Conservation (phyloP, 2,113 vertebrate genomes). For the Pangasianodon gigas region DNA sequence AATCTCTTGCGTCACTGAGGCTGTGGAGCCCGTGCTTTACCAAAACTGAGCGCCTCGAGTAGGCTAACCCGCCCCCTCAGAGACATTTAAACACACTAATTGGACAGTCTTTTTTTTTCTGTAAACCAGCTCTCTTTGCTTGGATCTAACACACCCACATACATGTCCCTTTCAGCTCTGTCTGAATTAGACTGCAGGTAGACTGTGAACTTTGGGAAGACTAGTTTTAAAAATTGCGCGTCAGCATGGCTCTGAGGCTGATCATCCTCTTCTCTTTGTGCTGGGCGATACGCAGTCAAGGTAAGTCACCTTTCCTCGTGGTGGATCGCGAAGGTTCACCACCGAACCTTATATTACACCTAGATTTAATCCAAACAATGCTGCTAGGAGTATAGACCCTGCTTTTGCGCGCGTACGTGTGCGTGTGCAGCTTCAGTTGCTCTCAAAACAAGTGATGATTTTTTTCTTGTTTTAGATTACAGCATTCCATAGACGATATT, state of each 20-base stretch:
- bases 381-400: not conserved
- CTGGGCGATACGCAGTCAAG: slow-evolving; percentile 68
- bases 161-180: slow-evolving; percentile 52
- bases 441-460: not conserved
- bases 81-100: slow-evolving; percentile 60
- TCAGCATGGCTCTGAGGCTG: slow-evolving; percentile 64
- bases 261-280: slow-evolving; percentile 66
- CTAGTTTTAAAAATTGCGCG: not conserved
- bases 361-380: not conserved
- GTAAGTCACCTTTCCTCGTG: slow-evolving; percentile 63
- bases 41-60: not conserved
- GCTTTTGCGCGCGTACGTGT: not conserved
- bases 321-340: not conserved
- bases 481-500: not conserved
- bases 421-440: not conserved
- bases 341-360: not conserved
- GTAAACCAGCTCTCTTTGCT: not conserved
- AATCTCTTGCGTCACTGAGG: slow-evolving; percentile 13
- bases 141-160: slow-evolving; percentile 38
- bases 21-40: not conserved
- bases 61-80: slow-evolving; percentile 32
- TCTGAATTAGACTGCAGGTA: not conserved
- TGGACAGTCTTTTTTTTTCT: slow-evolving; percentile 56
- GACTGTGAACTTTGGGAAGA: not conserved
- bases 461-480: not conserved